Percentiles rank a stretch among this genome's conserved stretches.
These are phyloP conservation scores for Mugil cephalus DNA, from an alignment of 2,113 vertebrate genomes.

Conservation along the genomic window DNA sequence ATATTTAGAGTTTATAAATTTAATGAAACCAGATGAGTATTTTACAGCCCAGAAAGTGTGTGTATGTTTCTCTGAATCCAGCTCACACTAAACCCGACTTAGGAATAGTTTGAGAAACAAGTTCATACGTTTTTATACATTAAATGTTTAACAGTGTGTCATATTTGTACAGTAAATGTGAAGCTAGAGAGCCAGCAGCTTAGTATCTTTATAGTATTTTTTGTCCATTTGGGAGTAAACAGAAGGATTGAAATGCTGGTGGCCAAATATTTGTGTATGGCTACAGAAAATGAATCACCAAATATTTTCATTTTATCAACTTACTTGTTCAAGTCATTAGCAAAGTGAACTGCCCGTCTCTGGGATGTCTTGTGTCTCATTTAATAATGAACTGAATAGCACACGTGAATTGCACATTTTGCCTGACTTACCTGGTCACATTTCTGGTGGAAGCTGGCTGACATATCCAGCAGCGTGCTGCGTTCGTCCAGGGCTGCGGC, in stretches of 20 bases:
- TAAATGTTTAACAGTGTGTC: neutral
- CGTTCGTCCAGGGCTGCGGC: slow-evolving; percentile 97
- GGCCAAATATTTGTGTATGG: too few species aligned
- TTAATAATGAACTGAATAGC: neutral
- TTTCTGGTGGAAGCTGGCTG: slow-evolving; percentile 96
- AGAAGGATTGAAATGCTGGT: too few species aligned
- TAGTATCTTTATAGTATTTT: too few species aligned
- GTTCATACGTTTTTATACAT: neutral
- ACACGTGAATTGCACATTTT: neutral
- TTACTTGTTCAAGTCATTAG: too few species aligned
- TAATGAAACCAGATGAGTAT: slow-evolving; percentile 54
- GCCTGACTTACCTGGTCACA: slow-evolving; percentile 90
- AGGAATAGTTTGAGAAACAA: neutral
- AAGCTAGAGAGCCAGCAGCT: neutral
- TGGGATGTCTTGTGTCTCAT: too few species aligned
- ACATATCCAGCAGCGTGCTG: slow-evolving; percentile 97
- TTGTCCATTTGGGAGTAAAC: too few species aligned
- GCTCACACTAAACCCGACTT: neutral
- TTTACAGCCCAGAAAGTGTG: slow-evolving; percentile 17
- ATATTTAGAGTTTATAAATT: slow-evolving; percentile 29
- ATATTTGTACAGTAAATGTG: neutral
- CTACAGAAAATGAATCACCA: too few species aligned
- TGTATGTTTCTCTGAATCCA: neutral
- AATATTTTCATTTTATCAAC: too few species aligned
- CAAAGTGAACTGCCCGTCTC: too few species aligned